Evolutionary conservation across 2,113 vertebrate species (phyloP).

Genomic region (Mustela lutreola): DNA sequence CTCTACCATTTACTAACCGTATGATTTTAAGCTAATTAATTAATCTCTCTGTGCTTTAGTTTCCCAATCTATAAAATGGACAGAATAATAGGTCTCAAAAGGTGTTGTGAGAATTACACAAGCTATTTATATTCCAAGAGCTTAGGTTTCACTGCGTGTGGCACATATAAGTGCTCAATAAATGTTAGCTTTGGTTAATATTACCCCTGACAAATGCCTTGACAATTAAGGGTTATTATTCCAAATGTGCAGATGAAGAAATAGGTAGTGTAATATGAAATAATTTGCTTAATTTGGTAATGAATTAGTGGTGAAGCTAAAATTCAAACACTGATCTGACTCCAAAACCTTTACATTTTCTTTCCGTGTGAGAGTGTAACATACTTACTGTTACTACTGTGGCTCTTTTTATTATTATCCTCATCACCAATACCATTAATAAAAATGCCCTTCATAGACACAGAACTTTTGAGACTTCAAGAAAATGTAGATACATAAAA

Average conservation of each 20-base stretch:
- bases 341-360: not conserved
- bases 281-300: not conserved
- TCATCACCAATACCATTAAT: not conserved
- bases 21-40: not conserved
- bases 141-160: not conserved
- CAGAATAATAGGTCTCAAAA: not conserved
- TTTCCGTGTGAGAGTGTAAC: not conserved
- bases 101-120: not conserved
- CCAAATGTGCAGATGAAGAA: slow-evolving; percentile 38
- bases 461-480: not conserved
- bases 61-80: slow-evolving; percentile 16
- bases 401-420: not conserved
- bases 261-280: not conserved
- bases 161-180: not conserved
- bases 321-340: not conserved
- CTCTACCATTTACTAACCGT: not conserved
- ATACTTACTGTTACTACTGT: not conserved
- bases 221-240: slow-evolving; percentile 26
- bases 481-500: not conserved
- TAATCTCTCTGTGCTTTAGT: not conserved
- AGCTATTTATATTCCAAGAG: not conserved
- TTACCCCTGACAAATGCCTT: not conserved
- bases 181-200: not conserved
- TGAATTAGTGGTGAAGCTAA: not conserved
- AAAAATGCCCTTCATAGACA: not conserved